A percentile compares a stretch with the other conserved stretches of the same genome.
Evolutionary conservation across 2,113 vertebrate genomes (phyloP).

Genomic region (Lanius ludovicianus): DNA sequence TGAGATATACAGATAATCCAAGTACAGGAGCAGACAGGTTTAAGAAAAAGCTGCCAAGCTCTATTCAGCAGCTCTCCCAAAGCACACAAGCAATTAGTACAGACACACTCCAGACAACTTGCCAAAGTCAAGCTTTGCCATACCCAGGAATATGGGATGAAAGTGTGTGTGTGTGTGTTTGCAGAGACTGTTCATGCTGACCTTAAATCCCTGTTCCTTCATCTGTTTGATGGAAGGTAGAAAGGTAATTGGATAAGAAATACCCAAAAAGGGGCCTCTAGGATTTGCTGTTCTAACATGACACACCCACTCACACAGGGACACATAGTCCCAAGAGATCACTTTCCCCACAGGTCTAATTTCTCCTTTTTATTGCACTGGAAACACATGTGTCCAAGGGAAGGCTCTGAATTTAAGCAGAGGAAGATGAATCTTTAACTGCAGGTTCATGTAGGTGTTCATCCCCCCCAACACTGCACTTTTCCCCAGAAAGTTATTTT

Average conservation of each 20-base stretch:
- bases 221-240: neutral
- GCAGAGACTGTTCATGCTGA: neutral
- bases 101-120: neutral
- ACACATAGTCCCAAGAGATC: neutral
- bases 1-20: neutral
- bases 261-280: neutral
- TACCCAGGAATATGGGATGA: neutral
- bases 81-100: neutral
- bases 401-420: neutral
- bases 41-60: neutral
- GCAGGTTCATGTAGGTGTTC: neutral
- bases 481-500: neutral
- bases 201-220: neutral
- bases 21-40: neutral
- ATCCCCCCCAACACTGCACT: neutral
- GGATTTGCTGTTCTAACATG: neutral
- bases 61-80: neutral
- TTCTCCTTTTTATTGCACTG: neutral
- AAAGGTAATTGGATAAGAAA: neutral
- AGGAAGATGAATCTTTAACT: neutral
- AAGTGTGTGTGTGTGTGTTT: neutral
- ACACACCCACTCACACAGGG: fast-evolving
- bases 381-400: fast-evolving
- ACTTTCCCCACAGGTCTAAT: neutral
- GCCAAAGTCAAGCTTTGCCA: neutral